Percentiles rank a stretch among this genome's conserved stretches.
These are phyloP conservation scores for Microlaimidae sp. DNA, from an alignment of 2,888 invertebrate species.

Conservation along the genomic window DNA sequence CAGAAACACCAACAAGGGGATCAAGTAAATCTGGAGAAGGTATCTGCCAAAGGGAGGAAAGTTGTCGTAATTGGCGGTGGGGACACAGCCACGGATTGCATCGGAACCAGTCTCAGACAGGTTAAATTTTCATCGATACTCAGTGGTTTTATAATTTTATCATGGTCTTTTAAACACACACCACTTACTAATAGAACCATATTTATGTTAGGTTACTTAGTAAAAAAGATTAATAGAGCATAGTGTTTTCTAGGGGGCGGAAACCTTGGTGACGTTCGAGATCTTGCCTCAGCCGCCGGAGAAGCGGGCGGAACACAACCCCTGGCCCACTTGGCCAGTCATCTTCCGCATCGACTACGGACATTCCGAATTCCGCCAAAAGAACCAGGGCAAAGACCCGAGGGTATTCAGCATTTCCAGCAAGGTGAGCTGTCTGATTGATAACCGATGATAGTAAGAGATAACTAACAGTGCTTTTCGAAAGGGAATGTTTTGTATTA, in stretches of 20 bases:
- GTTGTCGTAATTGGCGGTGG: constrained; percentile 75
- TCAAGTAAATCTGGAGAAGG: constrained; percentile 40
- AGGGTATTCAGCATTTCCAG: constrained; percentile 79
- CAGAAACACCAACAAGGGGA: constrained; percentile 78
- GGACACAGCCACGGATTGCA: constrained; percentile 90
- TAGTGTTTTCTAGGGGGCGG: too few relatives aligned
- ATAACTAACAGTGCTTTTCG: neutral
- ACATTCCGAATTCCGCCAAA: constrained; percentile 70
- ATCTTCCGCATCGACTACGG: constrained; percentile 94
- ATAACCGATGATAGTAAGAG: too few relatives aligned
- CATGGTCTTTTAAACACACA: too few relatives aligned
- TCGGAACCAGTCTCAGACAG: constrained; percentile 78
- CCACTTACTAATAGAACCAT: too few relatives aligned
- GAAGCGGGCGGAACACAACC: constrained; percentile 65
- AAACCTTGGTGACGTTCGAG: constrained; percentile 87
- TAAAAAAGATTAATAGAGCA: too few relatives aligned
- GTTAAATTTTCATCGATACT: too few relatives aligned
- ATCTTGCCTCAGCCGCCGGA: constrained; percentile 79
- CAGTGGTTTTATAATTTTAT: neutral
- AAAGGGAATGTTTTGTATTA: too few relatives aligned
- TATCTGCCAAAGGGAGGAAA: constrained; percentile 75
- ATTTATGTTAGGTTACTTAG: too few relatives aligned
- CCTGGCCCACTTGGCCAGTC: constrained; percentile 96
- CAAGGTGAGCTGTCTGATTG: constrained; percentile 47
- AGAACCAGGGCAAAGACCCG: constrained; percentile 58